phyloP scores from a whole-genome alignment of 2,888 invertebrate species.

The Mamestra brassicae region DNA sequence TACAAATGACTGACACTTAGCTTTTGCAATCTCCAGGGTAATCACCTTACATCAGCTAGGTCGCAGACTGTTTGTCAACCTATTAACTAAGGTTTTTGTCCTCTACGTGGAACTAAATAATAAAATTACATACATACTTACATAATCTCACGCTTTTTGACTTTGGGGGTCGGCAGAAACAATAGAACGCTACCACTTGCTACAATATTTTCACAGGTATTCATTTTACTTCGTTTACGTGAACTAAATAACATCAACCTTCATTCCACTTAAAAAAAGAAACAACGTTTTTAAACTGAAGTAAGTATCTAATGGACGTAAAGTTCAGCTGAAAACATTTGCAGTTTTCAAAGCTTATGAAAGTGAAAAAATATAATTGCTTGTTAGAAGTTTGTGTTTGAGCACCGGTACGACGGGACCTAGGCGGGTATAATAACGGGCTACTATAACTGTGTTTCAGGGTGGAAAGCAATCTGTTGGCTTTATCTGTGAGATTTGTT shows the following conservation, averaged over 20 bases:
- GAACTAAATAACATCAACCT: neutral
- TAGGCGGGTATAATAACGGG: neutral
- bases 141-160: no score
- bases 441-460: neutral
- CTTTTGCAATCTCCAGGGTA: neutral
- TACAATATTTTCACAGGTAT: no score
- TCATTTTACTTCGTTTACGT: neutral
- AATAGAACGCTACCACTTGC: no score
- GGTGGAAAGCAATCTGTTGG: neutral
- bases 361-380: slow-evolving; percentile 41
- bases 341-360: slow-evolving; percentile 23
- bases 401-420: neutral
- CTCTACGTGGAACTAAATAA: neutral
- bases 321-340: slow-evolving; percentile 6
- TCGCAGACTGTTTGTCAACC: neutral
- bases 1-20: neutral
- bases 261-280: neutral
- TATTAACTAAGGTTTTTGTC: neutral
- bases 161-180: no score
- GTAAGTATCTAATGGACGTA: neutral
- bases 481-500: no score
- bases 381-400: slow-evolving; percentile 23
- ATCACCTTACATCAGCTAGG: neutral
- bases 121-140: no score
- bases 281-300: neutral